phyloP scores from a whole-genome alignment of 2,888 invertebrate species.

The Drosophila rellima region DNA sequence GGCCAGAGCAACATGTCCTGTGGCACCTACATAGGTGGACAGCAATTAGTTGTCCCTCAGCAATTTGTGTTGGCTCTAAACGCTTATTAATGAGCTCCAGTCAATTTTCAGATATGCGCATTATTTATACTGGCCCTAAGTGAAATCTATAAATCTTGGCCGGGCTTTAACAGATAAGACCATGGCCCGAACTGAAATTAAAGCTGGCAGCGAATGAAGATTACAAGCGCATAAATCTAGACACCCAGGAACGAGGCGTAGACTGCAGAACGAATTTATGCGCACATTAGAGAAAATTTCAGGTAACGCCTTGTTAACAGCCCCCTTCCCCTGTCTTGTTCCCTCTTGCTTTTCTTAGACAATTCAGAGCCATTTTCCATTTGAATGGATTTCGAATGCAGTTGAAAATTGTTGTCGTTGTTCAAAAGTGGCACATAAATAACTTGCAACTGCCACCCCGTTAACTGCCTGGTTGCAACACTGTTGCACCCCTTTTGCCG shows the following conservation, averaged over 20 bases:
- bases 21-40: slow-evolving; percentile 18
- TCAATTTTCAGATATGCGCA: slow-evolving; percentile 53
- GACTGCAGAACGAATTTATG: slow-evolving; percentile 51
- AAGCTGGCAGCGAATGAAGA: slow-evolving; percentile 13
- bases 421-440: slow-evolving; percentile 69
- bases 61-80: slow-evolving; percentile 61
- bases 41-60: slow-evolving; percentile 62
- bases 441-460: slow-evolving; percentile 45
- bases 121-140: slow-evolving; percentile 43
- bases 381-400: slow-evolving; percentile 54
- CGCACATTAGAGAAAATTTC: slow-evolving; percentile 50
- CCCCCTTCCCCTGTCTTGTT: background rate
- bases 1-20: slow-evolving; percentile 36
- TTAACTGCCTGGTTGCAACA: slow-evolving; percentile 23
- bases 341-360: background rate
- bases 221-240: slow-evolving; percentile 34
- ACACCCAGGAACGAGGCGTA: slow-evolving; percentile 28
- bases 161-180: slow-evolving; percentile 50
- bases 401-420: slow-evolving; percentile 49
- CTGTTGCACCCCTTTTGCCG: slow-evolving; percentile 28
- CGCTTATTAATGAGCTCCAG: slow-evolving; percentile 72
- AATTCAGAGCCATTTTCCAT: slow-evolving; percentile 50
- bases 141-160: slow-evolving; percentile 70
- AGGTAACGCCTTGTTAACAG: slow-evolving; percentile 34
- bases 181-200: background rate